These are phyloP conservation scores for Carcinoscorpius rotundicauda DNA, from an alignment of 1,140 invertebrate species.

Conservation along the genomic window DNA sequence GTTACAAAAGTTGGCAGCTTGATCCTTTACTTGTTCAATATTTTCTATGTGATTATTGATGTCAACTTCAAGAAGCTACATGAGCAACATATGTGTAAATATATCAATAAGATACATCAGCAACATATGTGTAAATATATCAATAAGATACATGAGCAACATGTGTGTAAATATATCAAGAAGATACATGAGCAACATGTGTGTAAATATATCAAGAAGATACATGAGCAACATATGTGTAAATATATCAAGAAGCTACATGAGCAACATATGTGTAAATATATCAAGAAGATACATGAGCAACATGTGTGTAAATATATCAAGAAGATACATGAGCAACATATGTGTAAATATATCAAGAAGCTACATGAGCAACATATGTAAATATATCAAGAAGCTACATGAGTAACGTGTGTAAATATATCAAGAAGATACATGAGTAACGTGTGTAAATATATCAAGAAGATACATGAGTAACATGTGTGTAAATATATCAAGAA, in stretches of 20 bases:
- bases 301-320: constrained; percentile 31
- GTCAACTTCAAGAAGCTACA: constrained; percentile 60
- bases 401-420: background rate
- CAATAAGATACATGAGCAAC: constrained; percentile 43
- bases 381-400: constrained; percentile 54
- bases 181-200: constrained; percentile 33
- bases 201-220: constrained; percentile 54
- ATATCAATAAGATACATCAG: constrained; percentile 47
- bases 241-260: constrained; percentile 59
- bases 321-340: constrained; percentile 43
- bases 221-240: constrained; percentile 23
- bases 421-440: constrained; percentile 51
- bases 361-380: constrained; percentile 33
- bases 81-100: background rate
- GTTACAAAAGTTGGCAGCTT: constrained; percentile 54
- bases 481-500: constrained; percentile 49
- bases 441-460: constrained; percentile 40
- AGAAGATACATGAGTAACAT: constrained; percentile 40
- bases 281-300: constrained; percentile 51
- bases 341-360: constrained; percentile 46
- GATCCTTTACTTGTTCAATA: constrained; percentile 62
- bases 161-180: constrained; percentile 46
- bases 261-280: background rate
- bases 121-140: constrained; percentile 31
- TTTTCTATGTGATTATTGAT: constrained; percentile 62